Evolutionary conservation across 1,140 invertebrate genomes (phyloP).

Genomic region (Coboldia fuscipes): DNA sequence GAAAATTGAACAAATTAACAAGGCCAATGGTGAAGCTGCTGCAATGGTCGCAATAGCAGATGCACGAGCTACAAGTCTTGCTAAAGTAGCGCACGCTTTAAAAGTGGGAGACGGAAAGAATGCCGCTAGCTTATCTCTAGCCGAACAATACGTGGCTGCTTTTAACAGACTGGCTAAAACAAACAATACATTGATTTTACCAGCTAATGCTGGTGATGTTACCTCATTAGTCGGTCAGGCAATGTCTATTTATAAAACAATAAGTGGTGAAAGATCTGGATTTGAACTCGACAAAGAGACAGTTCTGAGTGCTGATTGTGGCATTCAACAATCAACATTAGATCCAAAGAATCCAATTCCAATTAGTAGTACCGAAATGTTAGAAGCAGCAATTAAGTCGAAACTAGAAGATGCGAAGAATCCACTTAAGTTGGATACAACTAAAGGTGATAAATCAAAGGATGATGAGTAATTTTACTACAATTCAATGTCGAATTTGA

Average conservation of each 20-base stretch:
- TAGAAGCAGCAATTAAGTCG: too few relatives aligned
- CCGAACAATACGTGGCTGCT: constrained; percentile 86
- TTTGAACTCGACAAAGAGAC: neutral
- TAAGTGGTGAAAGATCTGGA: neutral
- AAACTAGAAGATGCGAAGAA: too few relatives aligned
- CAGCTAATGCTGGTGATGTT: constrained; percentile 74
- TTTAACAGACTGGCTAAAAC: constrained; percentile 84
- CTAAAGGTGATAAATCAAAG: too few relatives aligned
- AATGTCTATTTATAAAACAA: constrained; percentile 17
- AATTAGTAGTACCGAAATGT: too few relatives aligned
- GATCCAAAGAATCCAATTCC: too few relatives aligned
- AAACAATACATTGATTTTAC: constrained; percentile 87
- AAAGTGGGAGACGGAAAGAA: constrained; percentile 39
- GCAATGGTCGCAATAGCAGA: constrained; percentile 69
- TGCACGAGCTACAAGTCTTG: constrained; percentile 58
- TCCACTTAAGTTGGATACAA: too few relatives aligned
- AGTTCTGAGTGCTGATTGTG: too few relatives aligned
- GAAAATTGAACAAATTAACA: constrained; percentile 71
- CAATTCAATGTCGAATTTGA: too few relatives aligned
- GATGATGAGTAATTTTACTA: too few relatives aligned
- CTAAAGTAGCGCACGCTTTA: constrained; percentile 49
- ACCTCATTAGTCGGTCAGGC: constrained; percentile 68
- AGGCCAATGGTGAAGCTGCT: constrained; percentile 66
- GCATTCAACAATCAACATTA: too few relatives aligned
- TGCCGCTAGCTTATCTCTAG: constrained; percentile 79